Conservation (phyloP, 2,113 vertebrate genomes). For the Engystomops pustulosus region DNA sequence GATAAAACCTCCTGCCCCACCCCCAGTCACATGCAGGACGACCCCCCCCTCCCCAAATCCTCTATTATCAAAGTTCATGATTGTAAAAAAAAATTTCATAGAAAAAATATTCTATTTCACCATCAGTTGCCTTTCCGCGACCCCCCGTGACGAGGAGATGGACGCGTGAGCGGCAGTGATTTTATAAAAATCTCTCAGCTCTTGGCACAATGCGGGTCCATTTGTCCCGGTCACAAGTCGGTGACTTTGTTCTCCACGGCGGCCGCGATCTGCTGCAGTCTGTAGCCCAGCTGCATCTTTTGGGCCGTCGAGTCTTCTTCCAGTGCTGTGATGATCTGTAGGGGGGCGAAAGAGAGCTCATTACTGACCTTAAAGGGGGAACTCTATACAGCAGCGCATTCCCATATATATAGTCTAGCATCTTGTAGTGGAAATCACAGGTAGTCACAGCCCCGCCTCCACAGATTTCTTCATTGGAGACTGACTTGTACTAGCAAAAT, state of each 20-base stretch:
- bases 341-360: background rate
- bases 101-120: conserved; percentile 71
- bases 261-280: conserved; percentile 95
- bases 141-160: conserved; percentile 15
- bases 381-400: too few relatives aligned
- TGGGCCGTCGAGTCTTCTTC: conserved; percentile 92
- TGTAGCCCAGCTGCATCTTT: conserved; percentile 98
- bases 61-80: conserved; percentile 45
- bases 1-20: conserved; percentile 48
- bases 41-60: conserved; percentile 16
- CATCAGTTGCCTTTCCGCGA: conserved; percentile 39
- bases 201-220: conserved; percentile 59
- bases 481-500: too few relatives aligned
- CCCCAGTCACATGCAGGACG: conserved; percentile 37
- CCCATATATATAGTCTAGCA: too few relatives aligned
- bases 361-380: background rate
- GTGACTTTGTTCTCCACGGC: conserved; percentile 99
- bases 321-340: conserved; percentile 94
- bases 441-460: too few relatives aligned
- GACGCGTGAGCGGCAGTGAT: conserved; percentile 45
- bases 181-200: conserved; percentile 53
- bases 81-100: conserved; percentile 62
- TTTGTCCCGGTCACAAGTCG: conserved; percentile 82
- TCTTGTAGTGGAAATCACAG: too few relatives aligned
- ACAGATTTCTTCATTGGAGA: too few relatives aligned